Evolutionary conservation across 1,140 invertebrate species (phyloP).

Genomic region (Drosophila pallidifrons): DNA sequence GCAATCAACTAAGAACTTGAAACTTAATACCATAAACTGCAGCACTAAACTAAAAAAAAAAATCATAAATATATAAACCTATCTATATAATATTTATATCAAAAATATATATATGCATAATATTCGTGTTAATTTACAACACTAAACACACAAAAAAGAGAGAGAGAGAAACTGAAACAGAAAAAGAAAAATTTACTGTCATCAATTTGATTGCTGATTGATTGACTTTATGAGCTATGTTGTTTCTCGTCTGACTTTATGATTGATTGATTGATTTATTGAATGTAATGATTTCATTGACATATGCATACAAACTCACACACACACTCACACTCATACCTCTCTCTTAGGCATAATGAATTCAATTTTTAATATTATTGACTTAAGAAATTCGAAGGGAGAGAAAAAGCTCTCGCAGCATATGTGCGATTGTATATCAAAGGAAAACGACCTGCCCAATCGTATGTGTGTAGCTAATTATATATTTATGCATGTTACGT

Average conservation of each 20-base stretch:
- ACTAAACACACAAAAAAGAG: neutral
- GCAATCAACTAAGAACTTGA: slow-evolving; percentile 57
- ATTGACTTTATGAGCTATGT: slow-evolving; percentile 59
- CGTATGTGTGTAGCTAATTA: slow-evolving; percentile 21
- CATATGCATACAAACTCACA: slow-evolving; percentile 52
- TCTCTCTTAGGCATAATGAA: slow-evolving; percentile 47
- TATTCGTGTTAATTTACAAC: slow-evolving; percentile 34
- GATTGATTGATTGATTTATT: slow-evolving; percentile 69
- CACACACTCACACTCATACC: neutral
- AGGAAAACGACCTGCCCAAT: slow-evolving; percentile 17
- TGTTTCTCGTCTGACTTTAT: slow-evolving; percentile 49
- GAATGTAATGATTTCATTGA: slow-evolving; percentile 55
- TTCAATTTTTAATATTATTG: slow-evolving; percentile 46
- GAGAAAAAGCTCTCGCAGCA: neutral
- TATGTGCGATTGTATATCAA: slow-evolving; percentile 4
- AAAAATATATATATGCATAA: slow-evolving; percentile 11
- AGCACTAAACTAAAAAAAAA: slow-evolving; percentile 21
- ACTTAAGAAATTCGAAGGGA: neutral
- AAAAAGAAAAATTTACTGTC: slow-evolving; percentile 44
- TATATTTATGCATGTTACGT: slow-evolving; percentile 40
- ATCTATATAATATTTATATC: slow-evolving; percentile 22
- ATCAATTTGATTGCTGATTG: slow-evolving; percentile 64
- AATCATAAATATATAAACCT: slow-evolving; percentile 16
- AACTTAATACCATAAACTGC: slow-evolving; percentile 32
- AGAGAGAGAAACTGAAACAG: slow-evolving; percentile 9